phyloP scores from a whole-genome alignment of 2,797 vertebrate species.

The Periparus ater region DNA sequence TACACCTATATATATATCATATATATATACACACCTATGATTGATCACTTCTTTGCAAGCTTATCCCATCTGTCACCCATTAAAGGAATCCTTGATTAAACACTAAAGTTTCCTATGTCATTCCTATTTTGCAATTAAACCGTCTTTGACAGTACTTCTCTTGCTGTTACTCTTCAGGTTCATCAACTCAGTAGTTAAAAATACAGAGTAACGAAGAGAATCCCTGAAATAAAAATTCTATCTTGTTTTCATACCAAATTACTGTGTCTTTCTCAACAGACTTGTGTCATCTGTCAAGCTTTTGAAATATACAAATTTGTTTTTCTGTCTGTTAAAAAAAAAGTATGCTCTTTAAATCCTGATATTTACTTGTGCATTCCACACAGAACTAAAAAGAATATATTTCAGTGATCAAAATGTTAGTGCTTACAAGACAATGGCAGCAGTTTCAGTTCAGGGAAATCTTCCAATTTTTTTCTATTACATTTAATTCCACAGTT shows the following conservation, averaged over 20 bases:
- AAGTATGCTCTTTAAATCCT: background rate
- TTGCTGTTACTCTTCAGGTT: background rate
- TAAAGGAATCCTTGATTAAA: background rate
- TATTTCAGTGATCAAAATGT: background rate
- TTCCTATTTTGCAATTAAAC: background rate
- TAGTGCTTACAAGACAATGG: background rate
- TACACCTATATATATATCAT: background rate
- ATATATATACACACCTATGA: background rate
- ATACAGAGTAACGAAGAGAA: background rate
- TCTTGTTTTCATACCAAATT: slow-evolving; percentile 3
- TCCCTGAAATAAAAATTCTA: background rate
- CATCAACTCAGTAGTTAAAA: slow-evolving; percentile 45
- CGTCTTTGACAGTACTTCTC: background rate
- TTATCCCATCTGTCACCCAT: background rate
- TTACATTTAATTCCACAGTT: background rate
- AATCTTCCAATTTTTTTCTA: background rate
- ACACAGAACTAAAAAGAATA: background rate
- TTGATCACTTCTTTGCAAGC: background rate
- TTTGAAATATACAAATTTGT: slow-evolving; percentile 2
- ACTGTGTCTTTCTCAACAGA: slow-evolving; percentile 9
- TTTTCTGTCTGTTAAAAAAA: background rate
- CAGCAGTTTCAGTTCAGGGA: background rate
- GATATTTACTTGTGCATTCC: background rate
- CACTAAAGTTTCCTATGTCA: background rate
- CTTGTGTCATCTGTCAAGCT: background rate